phyloP scores from a whole-genome alignment of 1,140 invertebrate genomes.

The Eubasilissa regina region DNA sequence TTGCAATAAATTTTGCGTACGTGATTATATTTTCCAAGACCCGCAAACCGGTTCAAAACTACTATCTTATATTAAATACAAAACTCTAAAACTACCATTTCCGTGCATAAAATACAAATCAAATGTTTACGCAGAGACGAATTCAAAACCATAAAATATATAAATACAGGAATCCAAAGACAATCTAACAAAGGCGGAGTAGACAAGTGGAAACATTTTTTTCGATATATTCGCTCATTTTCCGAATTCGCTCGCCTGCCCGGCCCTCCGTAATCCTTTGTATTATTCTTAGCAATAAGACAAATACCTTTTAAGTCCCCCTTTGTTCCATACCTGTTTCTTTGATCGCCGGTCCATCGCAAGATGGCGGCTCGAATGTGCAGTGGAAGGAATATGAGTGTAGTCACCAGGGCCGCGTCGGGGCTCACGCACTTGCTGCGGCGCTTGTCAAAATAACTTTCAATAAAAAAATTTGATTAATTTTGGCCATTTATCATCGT shows the following conservation, averaged over 20 bases:
- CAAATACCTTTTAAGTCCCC: slow-evolving; percentile 49
- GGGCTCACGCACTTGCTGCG: not conserved
- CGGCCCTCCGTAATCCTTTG: slow-evolving; percentile 51
- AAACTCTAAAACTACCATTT: too few species aligned
- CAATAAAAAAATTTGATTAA: too few species aligned
- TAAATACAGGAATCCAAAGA: slow-evolving; percentile 9
- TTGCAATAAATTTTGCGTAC: too few species aligned
- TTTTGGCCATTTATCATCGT: too few species aligned
- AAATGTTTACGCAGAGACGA: too few species aligned
- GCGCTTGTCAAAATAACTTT: too few species aligned
- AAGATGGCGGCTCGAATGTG: slow-evolving; percentile 48
- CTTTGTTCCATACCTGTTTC: slow-evolving; percentile 43
- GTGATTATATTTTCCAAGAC: too few species aligned
- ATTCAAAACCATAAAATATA: not conserved
- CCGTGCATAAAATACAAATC: too few species aligned
- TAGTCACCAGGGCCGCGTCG: slow-evolving; percentile 1
- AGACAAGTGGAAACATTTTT: slow-evolving; percentile 45
- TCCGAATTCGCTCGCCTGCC: slow-evolving; percentile 41
- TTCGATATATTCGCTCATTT: slow-evolving; percentile 37
- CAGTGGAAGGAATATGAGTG: slow-evolving; percentile 20
- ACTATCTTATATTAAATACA: too few species aligned
- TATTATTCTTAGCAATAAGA: slow-evolving; percentile 57
- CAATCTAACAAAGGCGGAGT: slow-evolving; percentile 42
- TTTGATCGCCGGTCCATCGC: slow-evolving; percentile 54
- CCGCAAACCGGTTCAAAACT: too few species aligned